Base-by-base conservation (phyloP, 2,797 vertebrate species). In the Notoglanidium macrostoma region DNA sequence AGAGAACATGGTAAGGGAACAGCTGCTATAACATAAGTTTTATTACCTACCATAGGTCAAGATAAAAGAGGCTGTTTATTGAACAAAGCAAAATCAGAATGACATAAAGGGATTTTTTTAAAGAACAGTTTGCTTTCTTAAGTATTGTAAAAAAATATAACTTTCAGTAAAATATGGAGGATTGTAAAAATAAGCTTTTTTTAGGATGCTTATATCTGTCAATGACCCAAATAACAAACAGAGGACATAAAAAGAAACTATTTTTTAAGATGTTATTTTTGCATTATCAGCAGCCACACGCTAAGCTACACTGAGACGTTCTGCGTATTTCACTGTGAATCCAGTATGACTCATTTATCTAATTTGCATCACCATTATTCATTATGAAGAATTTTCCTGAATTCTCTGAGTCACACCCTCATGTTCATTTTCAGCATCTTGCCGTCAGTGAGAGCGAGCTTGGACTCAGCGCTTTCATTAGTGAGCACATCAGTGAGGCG, bases 381-480 rank as follows among this genome's bases (percentile, higher is more conserved):
- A 67, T 8, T 49, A 7, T 23, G 14, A 61, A 26, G 12, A 29
- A 49, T 65, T 82, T 67, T 65, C 35, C 40, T 0, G 61, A 65
- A 51, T 82, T 67, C 61, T 51, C 35, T 19, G 61, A 65, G 12
- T 49, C 7, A 10, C 15, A 65, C 40, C 40, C 26, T 61, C 11
- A 14, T 80, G 55, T 19, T 65, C n/a, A 82, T 82, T 65, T 65
- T 65, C 79, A 19, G 11, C 44, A 65, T 49, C 59, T 65, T 82
- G 9, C n/a, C 7, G 15, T 82, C 59, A 29, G 26, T 5, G 14
- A 65, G 46, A 54, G 29, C 32, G 10, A 17, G 61, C 80, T 65
- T 14, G 72, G 68, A 29, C 79, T n/a, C 65, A 17, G n/a, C 5
- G n/a, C 21, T 87, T 86, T 87, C 85, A 81, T 84, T 72, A 89